These are phyloP conservation scores for Paracentrotus lividus DNA, from an alignment of 53 echinoderm and acorn worm species.

Conservation along the genomic window DNA sequence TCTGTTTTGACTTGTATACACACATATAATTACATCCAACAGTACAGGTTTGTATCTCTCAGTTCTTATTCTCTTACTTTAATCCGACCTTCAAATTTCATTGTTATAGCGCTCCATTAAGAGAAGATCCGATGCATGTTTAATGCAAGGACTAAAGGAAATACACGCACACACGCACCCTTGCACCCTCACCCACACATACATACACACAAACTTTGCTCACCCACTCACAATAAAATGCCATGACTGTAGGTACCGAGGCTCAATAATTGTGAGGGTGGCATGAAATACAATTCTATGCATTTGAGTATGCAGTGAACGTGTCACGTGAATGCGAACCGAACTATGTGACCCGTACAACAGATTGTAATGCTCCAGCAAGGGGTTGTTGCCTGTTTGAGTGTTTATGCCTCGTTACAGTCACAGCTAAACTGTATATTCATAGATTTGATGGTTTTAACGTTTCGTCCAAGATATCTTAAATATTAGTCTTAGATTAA, in stretches of 20 bases:
- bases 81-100: constrained; percentile 16
- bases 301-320: constrained; percentile 7
- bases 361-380: neutral
- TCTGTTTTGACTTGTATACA: too few relatives aligned
- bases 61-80: neutral
- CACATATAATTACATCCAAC: too few relatives aligned
- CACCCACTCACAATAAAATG: constrained; percentile 12
- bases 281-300: constrained; percentile 32
- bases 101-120: constrained; percentile 10
- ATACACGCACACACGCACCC: neutral
- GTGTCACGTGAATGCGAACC: constrained; percentile 18
- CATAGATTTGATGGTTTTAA: neutral
- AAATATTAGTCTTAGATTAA: too few relatives aligned
- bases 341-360: constrained; percentile 20
- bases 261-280: constrained; percentile 28
- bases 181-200: neutral
- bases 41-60: neutral
- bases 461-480: too few relatives aligned
- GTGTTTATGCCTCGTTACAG: neutral
- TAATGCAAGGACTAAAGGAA: neutral
- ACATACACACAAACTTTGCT: neutral
- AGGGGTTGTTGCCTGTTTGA: neutral
- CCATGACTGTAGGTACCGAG: constrained; percentile 2
- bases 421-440: neutral
- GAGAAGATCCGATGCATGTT: constrained; percentile 34